Base-by-base conservation (phyloP, 1,140 invertebrate genomes). In the Temnothorax longispinosus region DNA sequence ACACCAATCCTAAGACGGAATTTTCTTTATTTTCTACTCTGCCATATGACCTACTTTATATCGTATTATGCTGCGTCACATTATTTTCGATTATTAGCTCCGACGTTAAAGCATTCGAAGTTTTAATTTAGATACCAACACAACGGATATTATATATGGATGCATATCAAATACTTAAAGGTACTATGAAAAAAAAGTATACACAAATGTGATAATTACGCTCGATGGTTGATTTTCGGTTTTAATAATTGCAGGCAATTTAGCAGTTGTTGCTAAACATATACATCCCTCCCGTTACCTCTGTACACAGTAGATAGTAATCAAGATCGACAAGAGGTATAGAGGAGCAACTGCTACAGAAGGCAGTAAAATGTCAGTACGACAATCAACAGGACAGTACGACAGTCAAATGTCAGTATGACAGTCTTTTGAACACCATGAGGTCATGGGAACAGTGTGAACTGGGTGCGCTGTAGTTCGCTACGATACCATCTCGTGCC, bases 401-500 rank as follows among this genome's bases (percentile, higher is more conserved):
- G 90, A 88, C 85, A 90, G 82, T 88, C 86, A 89, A 90, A 90
- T 91, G 89, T 92, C 91, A 91, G 89, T 91, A 93, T 88, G 93
- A 94, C 90, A 95, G 93, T 94, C 94, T 95, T 95, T 95, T 95
- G 94, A 95, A 95, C 95, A 95, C 95, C 95, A 95, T 94, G 91
- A 94, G 92, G 93, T 95, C 93, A 94, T 95, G 93, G 93, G 94
- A 92, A 92, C 93, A 93, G 88, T 93, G 91, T 47, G 21, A 69
- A 47, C 35, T 65, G 35, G 15, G 82, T 94, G 90, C 76, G 90
- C 92, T 92, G 92, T 94, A 94, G 89, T 95, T 93, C 94, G 95
- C 96, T 96, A 96, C 94, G 96, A 96, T 87, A 95, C 94, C 95
- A 96, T 96, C 85, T 96, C 96, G 81, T 95, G 95, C 95, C 96